Percentiles rank a stretch among this genome's conserved stretches.
phyloP scores from a whole-genome alignment of 2,797 vertebrate species.

The Malurus splendens region DNA sequence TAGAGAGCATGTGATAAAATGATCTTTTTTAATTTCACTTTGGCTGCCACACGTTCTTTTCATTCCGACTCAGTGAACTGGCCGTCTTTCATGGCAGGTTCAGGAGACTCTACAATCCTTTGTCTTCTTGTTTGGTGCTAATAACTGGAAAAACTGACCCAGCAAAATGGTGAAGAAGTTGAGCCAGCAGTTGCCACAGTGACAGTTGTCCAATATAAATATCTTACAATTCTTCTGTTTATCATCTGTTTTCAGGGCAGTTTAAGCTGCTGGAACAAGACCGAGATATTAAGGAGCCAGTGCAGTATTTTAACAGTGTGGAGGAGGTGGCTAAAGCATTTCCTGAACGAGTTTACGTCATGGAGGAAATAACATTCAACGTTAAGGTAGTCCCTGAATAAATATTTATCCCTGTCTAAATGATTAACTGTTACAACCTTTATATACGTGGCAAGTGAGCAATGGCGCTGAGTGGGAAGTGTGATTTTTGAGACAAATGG shows the following conservation, averaged over 20 bases:
- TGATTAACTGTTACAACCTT: constrained; percentile 40
- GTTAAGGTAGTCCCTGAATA: constrained; percentile 87
- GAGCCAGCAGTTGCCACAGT: constrained; percentile 52
- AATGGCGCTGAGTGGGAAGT: background rate
- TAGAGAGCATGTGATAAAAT: background rate
- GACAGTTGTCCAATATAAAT: constrained; percentile 68
- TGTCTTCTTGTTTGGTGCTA: constrained; percentile 9
- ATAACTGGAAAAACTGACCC: constrained; percentile 28
- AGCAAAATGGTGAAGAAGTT: constrained; percentile 1
- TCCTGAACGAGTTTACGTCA: constrained; percentile 97
- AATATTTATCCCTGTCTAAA: constrained; percentile 66
- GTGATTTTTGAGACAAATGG: constrained; percentile 10
- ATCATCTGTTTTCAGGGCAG: constrained; percentile 82
- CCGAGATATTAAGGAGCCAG: constrained; percentile 96
- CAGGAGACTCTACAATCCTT: background rate
- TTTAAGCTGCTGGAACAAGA: constrained; percentile 99
- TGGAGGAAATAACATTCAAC: constrained; percentile 99
- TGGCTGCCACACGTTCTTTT: background rate
- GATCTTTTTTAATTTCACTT: constrained; percentile 9
- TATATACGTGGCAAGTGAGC: constrained; percentile 9
- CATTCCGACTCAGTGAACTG: background rate
- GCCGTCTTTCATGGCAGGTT: constrained; percentile 10
- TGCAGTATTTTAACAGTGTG: constrained; percentile 98
- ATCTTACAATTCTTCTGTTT: constrained; percentile 70
- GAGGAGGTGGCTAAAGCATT: constrained; percentile 99